Evolutionary conservation across 2,888 invertebrate species (phyloP).

Genomic region (Limnephilus rhombicus): DNA sequence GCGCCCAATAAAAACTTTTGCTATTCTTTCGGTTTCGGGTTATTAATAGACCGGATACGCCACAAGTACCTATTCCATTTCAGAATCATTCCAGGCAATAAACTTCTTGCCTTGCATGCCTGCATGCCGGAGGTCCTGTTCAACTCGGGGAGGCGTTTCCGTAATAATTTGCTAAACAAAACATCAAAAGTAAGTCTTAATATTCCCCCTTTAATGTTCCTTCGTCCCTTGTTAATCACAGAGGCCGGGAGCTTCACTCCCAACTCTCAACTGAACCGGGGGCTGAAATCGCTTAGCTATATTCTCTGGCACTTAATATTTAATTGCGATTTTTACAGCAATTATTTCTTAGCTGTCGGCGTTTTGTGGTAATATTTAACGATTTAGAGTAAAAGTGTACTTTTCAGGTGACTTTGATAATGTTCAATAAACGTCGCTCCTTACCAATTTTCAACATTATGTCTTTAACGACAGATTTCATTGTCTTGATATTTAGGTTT

Average conservation of each 20-base stretch:
- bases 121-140: neutral
- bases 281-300: neutral
- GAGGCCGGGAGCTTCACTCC: neutral
- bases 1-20: neutral
- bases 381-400: neutral
- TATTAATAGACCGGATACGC: neutral
- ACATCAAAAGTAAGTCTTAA: slow-evolving; percentile 46
- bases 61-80: neutral
- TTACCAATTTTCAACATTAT: neutral
- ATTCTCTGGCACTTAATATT: neutral
- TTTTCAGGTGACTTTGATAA: neutral
- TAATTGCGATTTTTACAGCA: neutral
- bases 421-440: neutral
- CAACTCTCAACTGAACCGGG: neutral
- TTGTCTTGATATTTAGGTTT: too few species aligned
- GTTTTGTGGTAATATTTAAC: neutral
- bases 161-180: slow-evolving; percentile 42
- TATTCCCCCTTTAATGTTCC: slow-evolving; percentile 19
- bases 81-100: slow-evolving; percentile 11
- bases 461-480: too few species aligned
- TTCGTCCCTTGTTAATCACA: neutral
- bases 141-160: slow-evolving; percentile 14
- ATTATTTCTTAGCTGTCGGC: neutral
- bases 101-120: slow-evolving; percentile 23
- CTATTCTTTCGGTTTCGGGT: neutral